These are phyloP conservation scores for Cantharis nigra DNA, from an alignment of 2,888 invertebrate species.

Conservation along the genomic window DNA sequence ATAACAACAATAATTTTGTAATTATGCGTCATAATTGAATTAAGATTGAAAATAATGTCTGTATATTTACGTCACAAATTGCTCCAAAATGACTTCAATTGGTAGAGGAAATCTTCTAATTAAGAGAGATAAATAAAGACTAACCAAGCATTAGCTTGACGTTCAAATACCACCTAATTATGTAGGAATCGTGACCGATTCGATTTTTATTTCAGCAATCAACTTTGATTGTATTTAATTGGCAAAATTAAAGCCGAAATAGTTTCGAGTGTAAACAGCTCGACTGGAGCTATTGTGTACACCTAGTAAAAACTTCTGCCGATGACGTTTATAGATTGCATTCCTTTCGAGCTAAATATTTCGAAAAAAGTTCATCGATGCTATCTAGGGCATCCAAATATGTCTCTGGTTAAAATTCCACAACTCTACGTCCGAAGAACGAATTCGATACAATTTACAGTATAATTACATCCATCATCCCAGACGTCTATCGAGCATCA, in stretches of 20 bases:
- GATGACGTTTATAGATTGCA: too few species aligned
- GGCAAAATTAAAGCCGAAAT: background rate
- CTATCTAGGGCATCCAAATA: background rate
- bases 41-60: constrained; percentile 3
- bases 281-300: background rate
- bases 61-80: background rate
- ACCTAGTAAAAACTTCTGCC: too few species aligned
- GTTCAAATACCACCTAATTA: background rate
- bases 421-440: too few species aligned
- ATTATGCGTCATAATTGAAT: background rate
- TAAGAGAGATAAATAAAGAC: constrained; percentile 7
- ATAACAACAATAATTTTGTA: background rate
- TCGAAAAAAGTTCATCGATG: background rate
- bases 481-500: background rate
- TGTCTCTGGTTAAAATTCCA: background rate
- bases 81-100: background rate
- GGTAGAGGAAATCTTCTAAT: constrained; percentile 5
- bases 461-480: background rate
- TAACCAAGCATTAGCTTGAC: constrained; percentile 5
- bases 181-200: background rate
- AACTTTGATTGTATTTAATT: background rate
- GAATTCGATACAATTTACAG: too few species aligned
- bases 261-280: background rate
- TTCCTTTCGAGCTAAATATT: too few species aligned
- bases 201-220: background rate